Evolutionary conservation across 2,888 invertebrate genomes (phyloP).

Genomic region (Nomada hirtipes): DNA sequence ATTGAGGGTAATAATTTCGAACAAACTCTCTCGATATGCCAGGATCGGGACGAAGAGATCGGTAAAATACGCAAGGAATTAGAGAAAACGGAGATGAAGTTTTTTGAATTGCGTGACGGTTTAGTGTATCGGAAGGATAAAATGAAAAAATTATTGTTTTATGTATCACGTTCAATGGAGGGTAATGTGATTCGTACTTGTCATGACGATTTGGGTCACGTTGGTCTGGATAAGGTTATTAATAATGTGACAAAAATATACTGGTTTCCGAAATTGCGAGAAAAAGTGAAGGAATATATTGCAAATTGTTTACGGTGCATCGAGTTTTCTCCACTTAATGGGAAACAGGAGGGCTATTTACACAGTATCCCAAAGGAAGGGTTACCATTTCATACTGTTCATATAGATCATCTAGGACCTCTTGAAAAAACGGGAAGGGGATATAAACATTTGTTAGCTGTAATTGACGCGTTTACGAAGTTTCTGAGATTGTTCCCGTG

Average conservation of each 20-base stretch:
- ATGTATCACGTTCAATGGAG: slow-evolving; percentile 27
- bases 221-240: slow-evolving; percentile 15
- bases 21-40: background rate
- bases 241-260: slow-evolving; percentile 1
- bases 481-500: slow-evolving; percentile 22
- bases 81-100: background rate
- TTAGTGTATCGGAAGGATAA: slow-evolving; percentile 4
- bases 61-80: background rate
- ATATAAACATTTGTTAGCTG: background rate
- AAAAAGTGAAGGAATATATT: slow-evolving; percentile 9
- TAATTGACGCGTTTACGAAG: slow-evolving; percentile 30
- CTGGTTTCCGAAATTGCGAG: slow-evolving; percentile 20
- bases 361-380: background rate
- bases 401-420: slow-evolving; percentile 1
- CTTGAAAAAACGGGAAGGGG: slow-evolving; percentile 14
- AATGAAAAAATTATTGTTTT: slow-evolving; percentile 18
- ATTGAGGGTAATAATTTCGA: background rate
- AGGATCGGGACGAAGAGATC: background rate
- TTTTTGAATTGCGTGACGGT: slow-evolving; percentile 8
- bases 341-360: background rate
- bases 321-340: slow-evolving; percentile 11
- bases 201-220: slow-evolving; percentile 22
- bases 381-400: background rate
- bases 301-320: slow-evolving; percentile 7
- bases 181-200: slow-evolving; percentile 12